These are phyloP conservation scores for Actinemys pallida DNA, from an alignment of 2,113 vertebrate genomes.

Conservation along the genomic window DNA sequence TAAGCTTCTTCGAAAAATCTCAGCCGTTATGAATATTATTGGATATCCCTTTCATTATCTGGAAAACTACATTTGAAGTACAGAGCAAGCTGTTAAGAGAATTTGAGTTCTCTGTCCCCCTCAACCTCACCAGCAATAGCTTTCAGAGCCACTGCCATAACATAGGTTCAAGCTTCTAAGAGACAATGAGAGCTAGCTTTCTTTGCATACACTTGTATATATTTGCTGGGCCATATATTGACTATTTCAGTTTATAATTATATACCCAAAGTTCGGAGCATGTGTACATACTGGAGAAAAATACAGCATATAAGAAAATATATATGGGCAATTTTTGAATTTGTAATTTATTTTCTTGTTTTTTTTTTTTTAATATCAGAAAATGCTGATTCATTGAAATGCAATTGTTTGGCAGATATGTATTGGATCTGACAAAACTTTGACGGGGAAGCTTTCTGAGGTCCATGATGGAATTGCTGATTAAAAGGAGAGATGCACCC, in stretches of 20 bases:
- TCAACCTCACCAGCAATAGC: background rate
- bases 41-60: background rate
- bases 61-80: background rate
- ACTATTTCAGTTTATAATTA: background rate
- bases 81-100: background rate
- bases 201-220: background rate
- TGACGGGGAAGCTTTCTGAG: background rate
- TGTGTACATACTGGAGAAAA: background rate
- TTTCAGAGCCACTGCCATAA: background rate
- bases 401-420: conserved; percentile 21
- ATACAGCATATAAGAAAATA: background rate
- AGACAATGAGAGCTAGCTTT: background rate
- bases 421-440: background rate
- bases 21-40: background rate
- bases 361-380: background rate
- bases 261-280: background rate
- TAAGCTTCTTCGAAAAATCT: background rate
- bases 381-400: background rate
- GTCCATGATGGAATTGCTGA: background rate
- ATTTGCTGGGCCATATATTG: background rate
- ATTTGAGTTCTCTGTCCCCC: background rate
- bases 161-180: background rate
- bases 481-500: background rate
- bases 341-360: too few species aligned
- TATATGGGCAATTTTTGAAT: too few species aligned